Conservation (phyloP, 2,113 vertebrate species). For the Chitala chitala region DNA sequence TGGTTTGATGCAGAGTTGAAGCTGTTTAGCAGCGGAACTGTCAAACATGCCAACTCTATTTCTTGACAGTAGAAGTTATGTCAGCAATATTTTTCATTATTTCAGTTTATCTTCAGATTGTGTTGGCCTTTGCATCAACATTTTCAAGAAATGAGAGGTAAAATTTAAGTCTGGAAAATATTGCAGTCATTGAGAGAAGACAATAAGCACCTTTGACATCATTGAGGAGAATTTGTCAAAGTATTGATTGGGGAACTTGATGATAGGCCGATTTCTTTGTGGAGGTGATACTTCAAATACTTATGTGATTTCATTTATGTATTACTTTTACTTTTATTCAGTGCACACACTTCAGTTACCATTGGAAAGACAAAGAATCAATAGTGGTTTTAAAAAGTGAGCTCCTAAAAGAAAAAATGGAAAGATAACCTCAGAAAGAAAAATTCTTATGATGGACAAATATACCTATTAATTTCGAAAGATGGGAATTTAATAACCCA, state of each 20-base stretch:
- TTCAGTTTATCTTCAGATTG: too few species aligned
- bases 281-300: not conserved
- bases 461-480: not conserved
- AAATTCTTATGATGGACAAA: not conserved
- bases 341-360: not conserved
- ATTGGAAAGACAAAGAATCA: too few species aligned
- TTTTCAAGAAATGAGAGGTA: not conserved
- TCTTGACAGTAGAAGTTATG: not conserved
- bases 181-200: too few species aligned
- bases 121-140: too few species aligned
- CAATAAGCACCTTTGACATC: not conserved
- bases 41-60: not conserved
- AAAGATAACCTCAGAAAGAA: not conserved
- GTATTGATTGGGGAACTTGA: too few species aligned
- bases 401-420: not conserved
- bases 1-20: not conserved
- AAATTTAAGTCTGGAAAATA: not conserved
- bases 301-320: not conserved
- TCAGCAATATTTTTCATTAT: not conserved
- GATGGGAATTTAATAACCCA: conserved; percentile 12
- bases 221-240: not conserved
- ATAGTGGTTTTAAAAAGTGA: not conserved
- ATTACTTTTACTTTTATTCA: conserved; percentile 4
- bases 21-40: not conserved
- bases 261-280: not conserved